Percentiles rank a stretch among this genome's conserved stretches.
Conservation (phyloP, 2,113 vertebrate genomes). For the Equus przewalskii region DNA sequence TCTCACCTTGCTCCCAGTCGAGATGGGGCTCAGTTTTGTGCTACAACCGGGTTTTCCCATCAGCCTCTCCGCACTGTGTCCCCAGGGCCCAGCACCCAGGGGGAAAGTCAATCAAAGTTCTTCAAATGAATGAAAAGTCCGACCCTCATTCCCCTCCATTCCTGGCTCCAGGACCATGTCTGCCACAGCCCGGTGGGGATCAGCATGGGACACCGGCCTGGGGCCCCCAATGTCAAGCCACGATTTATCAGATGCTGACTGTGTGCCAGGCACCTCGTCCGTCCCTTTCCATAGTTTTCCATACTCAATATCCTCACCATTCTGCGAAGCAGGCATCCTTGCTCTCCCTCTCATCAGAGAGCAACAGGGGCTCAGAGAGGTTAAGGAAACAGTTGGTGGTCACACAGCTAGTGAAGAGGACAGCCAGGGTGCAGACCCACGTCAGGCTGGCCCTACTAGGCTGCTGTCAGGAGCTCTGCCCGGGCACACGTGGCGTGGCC, state of each 20-base stretch:
- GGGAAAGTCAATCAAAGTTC: background rate
- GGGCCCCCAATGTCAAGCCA: background rate
- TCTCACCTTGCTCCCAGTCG: fast-evolving
- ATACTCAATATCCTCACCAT: background rate
- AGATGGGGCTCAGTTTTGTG: background rate
- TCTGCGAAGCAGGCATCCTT: background rate
- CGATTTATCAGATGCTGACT: background rate
- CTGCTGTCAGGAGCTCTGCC: background rate
- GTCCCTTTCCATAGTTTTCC: background rate
- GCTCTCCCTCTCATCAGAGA: background rate
- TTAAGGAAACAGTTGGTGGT: background rate
- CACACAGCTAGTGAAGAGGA: background rate
- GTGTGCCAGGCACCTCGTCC: background rate
- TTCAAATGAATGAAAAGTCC: background rate
- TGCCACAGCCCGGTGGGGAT: background rate
- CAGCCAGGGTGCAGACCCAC: background rate
- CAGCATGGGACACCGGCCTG: background rate
- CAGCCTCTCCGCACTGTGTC: background rate
- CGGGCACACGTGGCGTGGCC: background rate
- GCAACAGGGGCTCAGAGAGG: background rate
- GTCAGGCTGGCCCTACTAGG: background rate
- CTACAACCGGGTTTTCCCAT: background rate
- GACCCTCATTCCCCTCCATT: background rate
- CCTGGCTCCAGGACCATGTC: background rate
- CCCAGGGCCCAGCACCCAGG: background rate